These are phyloP conservation scores for Perodicticus potto DNA, from an alignment of 2,797 vertebrate species.

Conservation along the genomic window DNA sequence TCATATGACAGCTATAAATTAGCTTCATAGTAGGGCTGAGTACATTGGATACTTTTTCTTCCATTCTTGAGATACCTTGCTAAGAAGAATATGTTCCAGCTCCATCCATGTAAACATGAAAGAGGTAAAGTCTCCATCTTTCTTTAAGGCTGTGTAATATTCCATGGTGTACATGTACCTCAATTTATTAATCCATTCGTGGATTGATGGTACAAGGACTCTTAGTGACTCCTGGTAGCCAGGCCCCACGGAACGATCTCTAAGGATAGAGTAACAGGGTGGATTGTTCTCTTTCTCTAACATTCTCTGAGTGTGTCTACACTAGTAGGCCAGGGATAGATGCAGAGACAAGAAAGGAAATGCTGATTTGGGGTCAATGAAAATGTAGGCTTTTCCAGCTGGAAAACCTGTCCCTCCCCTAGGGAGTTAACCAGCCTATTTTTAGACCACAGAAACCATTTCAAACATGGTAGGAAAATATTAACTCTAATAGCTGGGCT, in stretches of 20 bases:
- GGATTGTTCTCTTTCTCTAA: not conserved
- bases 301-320: not conserved
- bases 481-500: slow-evolving; percentile 20
- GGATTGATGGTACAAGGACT: not conserved
- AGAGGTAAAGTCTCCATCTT: too few relatives aligned
- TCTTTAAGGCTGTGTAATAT: too few relatives aligned
- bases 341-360: slow-evolving; percentile 19
- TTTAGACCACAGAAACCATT: slow-evolving; percentile 18
- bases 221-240: not conserved
- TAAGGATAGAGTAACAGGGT: not conserved
- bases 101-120: too few relatives aligned
- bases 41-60: too few relatives aligned
- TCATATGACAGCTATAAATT: too few relatives aligned
- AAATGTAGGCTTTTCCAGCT: not conserved
- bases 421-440: not conserved
- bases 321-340: not conserved
- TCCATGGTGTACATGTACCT: too few relatives aligned
- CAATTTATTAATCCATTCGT: too few relatives aligned
- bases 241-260: not conserved
- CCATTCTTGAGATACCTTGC: too few relatives aligned
- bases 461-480: slow-evolving; percentile 24
- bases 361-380: not conserved
- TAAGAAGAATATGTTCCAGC: too few relatives aligned
- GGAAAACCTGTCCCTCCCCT: not conserved
- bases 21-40: too few relatives aligned